Base-by-base conservation (phyloP, 2,797 vertebrate genomes). In the Sebastolobus alascanus region DNA sequence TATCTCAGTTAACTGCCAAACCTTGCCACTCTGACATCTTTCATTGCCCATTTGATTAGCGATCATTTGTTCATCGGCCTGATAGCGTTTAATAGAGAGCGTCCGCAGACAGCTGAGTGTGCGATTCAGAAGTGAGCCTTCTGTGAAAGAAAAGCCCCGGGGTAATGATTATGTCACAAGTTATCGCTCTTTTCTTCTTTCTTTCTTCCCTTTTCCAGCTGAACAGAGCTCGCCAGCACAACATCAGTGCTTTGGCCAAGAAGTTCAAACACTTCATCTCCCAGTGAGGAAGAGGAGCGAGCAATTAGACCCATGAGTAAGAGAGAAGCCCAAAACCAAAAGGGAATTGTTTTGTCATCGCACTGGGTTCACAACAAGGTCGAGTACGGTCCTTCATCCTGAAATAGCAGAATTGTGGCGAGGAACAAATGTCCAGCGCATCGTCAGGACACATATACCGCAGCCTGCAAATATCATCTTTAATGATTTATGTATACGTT, bases 281-380 rank as follows among this genome's bases (percentile, higher is more conserved):
- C 60, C 65, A 75, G 61, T 69, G 77, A 87, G 66, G 56, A 82
- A 86, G 84, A 83, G 55, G 67, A 87, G 82, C 65, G 29, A 74
- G 82, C 87, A 92, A 90, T 94, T 91, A 89, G 61, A 89, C 52
- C 60, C 82, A 85, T 85, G 82, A 88, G 85, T 82, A 90, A 86
- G 71, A 83, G 31, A 78, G 31, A 80, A 13, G 50, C 61, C 66
- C 38, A 46, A 72, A 84, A 72, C 70, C 59, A 68, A 72, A 72
- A 80, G 65, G 27, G 56, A 70, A 60, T 2, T 40, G n/a, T 82
- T 85, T 83, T 68, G 79, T 75, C 80, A 79, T 78, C 69, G 16
- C 46, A 5, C 50, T 4, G 52, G 63, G 87, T 90, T 93, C 83
- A 88, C 69, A 59, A 66, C 46, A 54, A 85, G 87, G 83, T 89